Percentiles rank a stretch among this genome's conserved stretches.
These are phyloP conservation scores for Aphelinus certus DNA, from an alignment of 1,140 invertebrate species.

Conservation along the genomic window DNA sequence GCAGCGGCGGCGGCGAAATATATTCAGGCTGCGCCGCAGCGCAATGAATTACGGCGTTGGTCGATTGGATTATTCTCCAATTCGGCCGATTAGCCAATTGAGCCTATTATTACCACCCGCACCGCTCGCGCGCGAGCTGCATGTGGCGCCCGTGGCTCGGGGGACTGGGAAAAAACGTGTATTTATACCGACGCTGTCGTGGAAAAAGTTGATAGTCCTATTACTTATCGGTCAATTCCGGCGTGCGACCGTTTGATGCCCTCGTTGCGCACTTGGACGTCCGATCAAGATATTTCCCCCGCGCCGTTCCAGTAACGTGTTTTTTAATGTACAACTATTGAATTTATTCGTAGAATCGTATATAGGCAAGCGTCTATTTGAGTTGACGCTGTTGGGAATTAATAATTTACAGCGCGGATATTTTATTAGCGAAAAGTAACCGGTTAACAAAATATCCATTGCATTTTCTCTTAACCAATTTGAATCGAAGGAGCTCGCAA, in stretches of 20 bases:
- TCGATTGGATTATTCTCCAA: conserved; percentile 60
- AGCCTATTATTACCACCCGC: conserved; percentile 54
- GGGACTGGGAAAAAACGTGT: not conserved
- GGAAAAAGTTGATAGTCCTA: conserved; percentile 43
- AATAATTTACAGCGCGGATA: no score
- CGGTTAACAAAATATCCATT: no score
- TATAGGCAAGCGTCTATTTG: no score
- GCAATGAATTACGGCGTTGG: conserved; percentile 53
- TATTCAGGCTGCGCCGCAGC: conserved; percentile 6
- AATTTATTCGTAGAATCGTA: no score
- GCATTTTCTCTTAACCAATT: no score
- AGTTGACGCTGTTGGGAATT: no score
- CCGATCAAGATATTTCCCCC: conserved; percentile 4
- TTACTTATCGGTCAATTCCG: conserved; percentile 39
- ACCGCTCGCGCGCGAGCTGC: conserved; percentile 23
- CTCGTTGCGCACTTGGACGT: conserved; percentile 33
- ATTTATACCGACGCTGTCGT: not conserved
- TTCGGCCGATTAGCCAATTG: conserved; percentile 64
- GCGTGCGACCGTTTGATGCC: not conserved
- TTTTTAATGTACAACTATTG: no score
- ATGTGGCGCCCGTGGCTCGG: not conserved
- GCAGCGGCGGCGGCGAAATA: conserved; percentile 22
- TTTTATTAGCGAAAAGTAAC: no score
- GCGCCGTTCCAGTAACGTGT: no score
- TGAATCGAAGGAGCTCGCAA: no score